Base-by-base conservation (phyloP, 1,140 invertebrate species). In the Ericerus pela region DNA sequence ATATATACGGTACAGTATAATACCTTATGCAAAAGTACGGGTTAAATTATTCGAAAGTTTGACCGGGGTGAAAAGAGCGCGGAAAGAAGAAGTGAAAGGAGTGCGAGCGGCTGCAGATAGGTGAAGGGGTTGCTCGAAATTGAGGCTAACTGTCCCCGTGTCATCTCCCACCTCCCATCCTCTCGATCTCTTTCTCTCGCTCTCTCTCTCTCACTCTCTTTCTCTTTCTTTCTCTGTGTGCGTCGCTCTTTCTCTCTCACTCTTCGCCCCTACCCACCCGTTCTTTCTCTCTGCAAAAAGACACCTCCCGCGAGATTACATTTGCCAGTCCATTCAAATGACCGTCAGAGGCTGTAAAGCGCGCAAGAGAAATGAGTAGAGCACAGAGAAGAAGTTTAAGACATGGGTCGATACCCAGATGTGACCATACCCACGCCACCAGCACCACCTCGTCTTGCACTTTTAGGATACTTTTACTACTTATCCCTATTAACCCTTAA, bases 401-500 rank as follows among this genome's bases (percentile, higher is more conserved):
- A 47, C 41, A 47, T 24, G 41, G 41, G 41, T 47, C 41, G 41
- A 47, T 47, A 47, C 41, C 41, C 41, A 47, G 41, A 47, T 47
- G 41, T 47, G 41, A 47, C 41, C 41, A 47, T 47, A 47, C 41
- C 41, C 41, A 47, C 41, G 41, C 41, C 41, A 47, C 41, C 41
- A 47, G 41, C 26, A 24, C 41, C 41, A 47, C 41, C 26, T 47
- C 26, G 41, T 24, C 41, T 47, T 47, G 26, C 41, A 47, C 41
- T 47, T 47, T 47, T 47, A 47, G 41, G 20, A n/a, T 47, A 47
- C 41, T 47, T 47, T 47, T 47, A 47, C 41, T 47, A 47, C 41
- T 47, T 47, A 47, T 47, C 41, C 41, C 41, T 47, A 47, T 47
- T 47, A 47, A 47, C 41, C 41, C 41, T 47, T 47, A 47, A 47